Base-by-base conservation (phyloP, 2,113 vertebrate species). In the Ginglymostoma cirratum region DNA sequence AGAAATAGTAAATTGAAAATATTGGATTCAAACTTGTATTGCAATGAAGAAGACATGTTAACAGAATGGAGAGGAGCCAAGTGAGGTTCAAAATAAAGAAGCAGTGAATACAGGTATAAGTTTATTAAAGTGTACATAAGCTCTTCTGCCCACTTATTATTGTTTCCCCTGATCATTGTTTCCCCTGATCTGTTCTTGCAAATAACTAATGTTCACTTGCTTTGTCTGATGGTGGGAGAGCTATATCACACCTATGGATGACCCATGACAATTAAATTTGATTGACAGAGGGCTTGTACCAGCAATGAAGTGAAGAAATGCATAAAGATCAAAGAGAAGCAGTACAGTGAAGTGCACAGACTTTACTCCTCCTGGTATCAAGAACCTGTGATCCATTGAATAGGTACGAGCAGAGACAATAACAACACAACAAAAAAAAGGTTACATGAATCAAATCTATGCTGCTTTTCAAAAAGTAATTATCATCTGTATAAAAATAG, bases 221-320 rank as follows among this genome's bases (percentile, higher is more conserved):
- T 94, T 94, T 67, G 6, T 38, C 92, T 67, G 38, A 30, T 7
- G 2, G n/a, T 69, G n/a, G 7, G 65, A 67, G 65, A 94, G 19
- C 65, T 67, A 17, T 67, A 42, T 94, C 65, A 94, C n/a, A 94
- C 24, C 65, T 38, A 24, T 69, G 19, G 61, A 69, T 94, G 92
- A 94, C 34, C n/a, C 92, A 94, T 19, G 34, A 94, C 66, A 94
- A 93, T 66, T 93, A 93, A 34, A 66, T 61, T 10, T 61, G 89
- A 93, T 93, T 38, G 55, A 93, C 34, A 93, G 66, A 67, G 92
- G n/a, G 17, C 7, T 94, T 67, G 65, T 94, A 94, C 17, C 19
- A 6, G 65, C 92, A 94, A 69, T 69, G 55, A 94, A 67, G 92
- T 61, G 55, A 61, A 61, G 55, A 93, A 66, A 66, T 93, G 61